A percentile compares a stretch with the other conserved stretches of the same genome.
Evolutionary conservation across 2,888 invertebrate genomes (phyloP).

Genomic region (Standfussiana lucernea): DNA sequence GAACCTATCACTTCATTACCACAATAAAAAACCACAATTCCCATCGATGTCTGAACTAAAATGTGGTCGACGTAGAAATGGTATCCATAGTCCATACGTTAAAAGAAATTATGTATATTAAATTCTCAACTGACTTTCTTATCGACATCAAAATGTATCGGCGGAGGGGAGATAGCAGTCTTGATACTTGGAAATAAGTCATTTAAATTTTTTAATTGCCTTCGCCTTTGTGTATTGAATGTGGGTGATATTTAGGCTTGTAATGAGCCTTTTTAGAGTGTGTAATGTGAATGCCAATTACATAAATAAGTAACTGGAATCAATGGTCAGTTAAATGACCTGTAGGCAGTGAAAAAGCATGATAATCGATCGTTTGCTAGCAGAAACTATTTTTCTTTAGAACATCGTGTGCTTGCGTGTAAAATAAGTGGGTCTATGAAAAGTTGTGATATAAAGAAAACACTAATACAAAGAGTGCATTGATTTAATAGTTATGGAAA

Average conservation of each 20-base stretch:
- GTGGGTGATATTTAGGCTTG: constrained; percentile 3
- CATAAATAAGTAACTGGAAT: neutral
- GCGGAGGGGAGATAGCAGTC: constrained; percentile 57
- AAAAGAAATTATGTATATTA: constrained; percentile 88
- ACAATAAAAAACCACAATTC: constrained; percentile 10
- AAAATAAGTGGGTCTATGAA: too few relatives aligned
- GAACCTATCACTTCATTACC: neutral
- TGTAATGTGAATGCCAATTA: neutral
- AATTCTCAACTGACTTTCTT: constrained; percentile 89
- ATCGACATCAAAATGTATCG: constrained; percentile 86
- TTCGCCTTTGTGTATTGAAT: neutral
- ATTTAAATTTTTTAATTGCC: constrained; percentile 22
- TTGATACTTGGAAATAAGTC: constrained; percentile 76
- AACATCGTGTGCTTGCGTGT: neutral
- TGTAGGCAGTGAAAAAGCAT: neutral
- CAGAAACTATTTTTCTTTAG: neutral
- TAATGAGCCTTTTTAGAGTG: neutral
- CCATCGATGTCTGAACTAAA: constrained; percentile 47
- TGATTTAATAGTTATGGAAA: too few relatives aligned
- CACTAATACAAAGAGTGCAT: too few relatives aligned
- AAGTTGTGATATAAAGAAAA: too few relatives aligned
- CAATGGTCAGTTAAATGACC: neutral
- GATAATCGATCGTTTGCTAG: too few relatives aligned
- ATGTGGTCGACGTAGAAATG: constrained; percentile 43
- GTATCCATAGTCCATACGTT: constrained; percentile 74